These are phyloP conservation scores for Anhinga rufa DNA, from an alignment of 2,113 vertebrate genomes.

Conservation along the genomic window DNA sequence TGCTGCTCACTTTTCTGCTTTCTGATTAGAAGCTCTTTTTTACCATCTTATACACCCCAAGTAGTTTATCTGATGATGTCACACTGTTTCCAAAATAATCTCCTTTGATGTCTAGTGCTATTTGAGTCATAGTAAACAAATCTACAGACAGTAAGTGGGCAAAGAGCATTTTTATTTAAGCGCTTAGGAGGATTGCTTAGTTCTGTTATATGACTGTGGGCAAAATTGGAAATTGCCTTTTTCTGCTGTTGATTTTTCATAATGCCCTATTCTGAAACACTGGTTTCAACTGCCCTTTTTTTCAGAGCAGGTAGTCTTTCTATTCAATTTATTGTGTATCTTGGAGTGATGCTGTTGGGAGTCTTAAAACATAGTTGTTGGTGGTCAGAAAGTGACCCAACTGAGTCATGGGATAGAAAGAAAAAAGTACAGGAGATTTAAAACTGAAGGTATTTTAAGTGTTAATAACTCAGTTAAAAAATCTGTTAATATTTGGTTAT, in stretches of 20 bases:
- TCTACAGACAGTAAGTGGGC: neutral
- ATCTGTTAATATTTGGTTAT: neutral
- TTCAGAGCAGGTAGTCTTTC: neutral
- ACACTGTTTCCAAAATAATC: neutral
- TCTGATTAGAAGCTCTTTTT: neutral
- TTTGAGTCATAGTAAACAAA: neutral
- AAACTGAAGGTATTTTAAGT: neutral
- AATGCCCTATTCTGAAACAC: neutral
- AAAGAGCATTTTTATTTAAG: neutral
- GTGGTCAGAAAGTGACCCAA: neutral
- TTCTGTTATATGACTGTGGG: neutral
- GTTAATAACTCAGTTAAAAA: neutral
- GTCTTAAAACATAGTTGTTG: neutral
- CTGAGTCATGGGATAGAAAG: neutral
- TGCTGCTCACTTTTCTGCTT: neutral
- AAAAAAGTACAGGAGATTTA: neutral
- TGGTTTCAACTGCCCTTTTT: neutral
- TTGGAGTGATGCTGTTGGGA: neutral
- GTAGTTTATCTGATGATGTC: neutral
- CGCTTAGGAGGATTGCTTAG: neutral
- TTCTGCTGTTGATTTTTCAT: neutral
- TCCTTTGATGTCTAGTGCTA: neutral
- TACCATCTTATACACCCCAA: neutral
- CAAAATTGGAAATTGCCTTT: neutral
- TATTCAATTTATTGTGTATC: fast-evolving